Evolutionary conservation across 2,888 invertebrate species (phyloP).

Genomic region (Eristalis pertinax): DNA sequence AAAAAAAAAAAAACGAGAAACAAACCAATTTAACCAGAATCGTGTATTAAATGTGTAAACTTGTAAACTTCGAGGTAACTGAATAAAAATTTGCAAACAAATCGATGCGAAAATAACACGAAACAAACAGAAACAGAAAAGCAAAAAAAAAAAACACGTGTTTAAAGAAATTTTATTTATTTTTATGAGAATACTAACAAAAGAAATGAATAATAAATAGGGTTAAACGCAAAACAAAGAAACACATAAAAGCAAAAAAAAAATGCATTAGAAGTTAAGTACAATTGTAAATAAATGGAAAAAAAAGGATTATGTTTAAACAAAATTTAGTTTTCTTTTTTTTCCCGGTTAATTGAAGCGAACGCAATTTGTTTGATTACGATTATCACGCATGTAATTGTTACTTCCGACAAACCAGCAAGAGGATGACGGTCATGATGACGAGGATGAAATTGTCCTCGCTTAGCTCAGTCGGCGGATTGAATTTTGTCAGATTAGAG

Average conservation of each 20-base stretch:
- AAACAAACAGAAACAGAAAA: not conserved
- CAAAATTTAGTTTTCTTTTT: conserved; percentile 35
- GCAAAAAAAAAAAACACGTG: conserved; percentile 27
- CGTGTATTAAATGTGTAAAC: conserved; percentile 48
- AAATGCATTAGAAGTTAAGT: conserved; percentile 59
- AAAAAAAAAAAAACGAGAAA: conserved; percentile 42
- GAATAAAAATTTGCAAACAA: conserved; percentile 13
- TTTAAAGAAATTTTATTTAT: conserved; percentile 59
- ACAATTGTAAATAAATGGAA: conserved; percentile 62
- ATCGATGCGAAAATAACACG: conserved; percentile 26
- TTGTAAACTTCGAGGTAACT: conserved; percentile 46
- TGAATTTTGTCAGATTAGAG: not conserved
- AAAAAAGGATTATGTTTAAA: conserved; percentile 15
- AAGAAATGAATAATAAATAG: conserved; percentile 4
- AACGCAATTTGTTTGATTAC: conserved; percentile 49
- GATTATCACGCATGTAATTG: conserved; percentile 49
- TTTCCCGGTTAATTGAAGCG: conserved; percentile 21
- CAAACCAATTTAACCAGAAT: conserved; percentile 33
- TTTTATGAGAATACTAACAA: conserved; percentile 50
- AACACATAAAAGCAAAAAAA: conserved; percentile 11
- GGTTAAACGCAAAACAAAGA: conserved; percentile 4
- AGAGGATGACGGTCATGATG: not conserved
- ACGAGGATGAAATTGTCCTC: not conserved
- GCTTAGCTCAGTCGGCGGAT: not conserved
- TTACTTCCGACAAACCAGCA: conserved; percentile 24